Conservation (phyloP, 2,888 invertebrate genomes). For the Drosophila pegasa region DNA sequence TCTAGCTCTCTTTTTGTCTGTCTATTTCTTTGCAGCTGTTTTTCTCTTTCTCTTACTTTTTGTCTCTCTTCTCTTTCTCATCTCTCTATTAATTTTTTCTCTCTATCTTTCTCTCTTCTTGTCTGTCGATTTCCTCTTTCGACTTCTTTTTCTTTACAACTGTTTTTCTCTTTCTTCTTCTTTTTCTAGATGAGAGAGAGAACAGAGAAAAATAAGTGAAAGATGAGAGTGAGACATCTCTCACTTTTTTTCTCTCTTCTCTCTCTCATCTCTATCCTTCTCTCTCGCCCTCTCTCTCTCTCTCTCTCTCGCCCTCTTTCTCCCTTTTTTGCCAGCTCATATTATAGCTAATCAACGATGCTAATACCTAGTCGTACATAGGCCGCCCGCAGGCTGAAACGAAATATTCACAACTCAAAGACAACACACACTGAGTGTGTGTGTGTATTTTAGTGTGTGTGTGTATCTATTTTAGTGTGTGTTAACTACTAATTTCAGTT, state of each 20-base stretch:
- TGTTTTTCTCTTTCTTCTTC: too few relatives aligned
- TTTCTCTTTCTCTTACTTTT: too few relatives aligned
- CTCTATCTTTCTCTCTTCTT: too few relatives aligned
- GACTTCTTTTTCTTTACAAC: too few relatives aligned
- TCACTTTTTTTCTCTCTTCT: background rate
- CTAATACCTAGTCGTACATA: conserved; percentile 53
- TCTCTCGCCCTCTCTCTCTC: background rate
- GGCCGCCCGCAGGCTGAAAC: conserved; percentile 67
- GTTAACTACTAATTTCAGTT: conserved; percentile 73
- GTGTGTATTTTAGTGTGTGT: conserved; percentile 14
- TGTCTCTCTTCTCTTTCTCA: too few relatives aligned
- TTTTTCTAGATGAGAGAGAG: too few relatives aligned
- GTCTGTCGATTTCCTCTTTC: too few relatives aligned
- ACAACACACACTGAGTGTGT: conserved; percentile 28
- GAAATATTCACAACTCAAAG: conserved; percentile 37
- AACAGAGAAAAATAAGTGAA: too few relatives aligned
- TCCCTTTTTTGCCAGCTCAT: conserved; percentile 11
- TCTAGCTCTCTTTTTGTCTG: too few relatives aligned
- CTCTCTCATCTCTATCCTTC: background rate
- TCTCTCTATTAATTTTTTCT: too few relatives aligned
- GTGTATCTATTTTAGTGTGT: conserved; percentile 39
- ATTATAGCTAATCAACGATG: conserved; percentile 65
- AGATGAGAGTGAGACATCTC: too few relatives aligned
- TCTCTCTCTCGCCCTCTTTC: background rate
- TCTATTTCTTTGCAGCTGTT: too few relatives aligned